Conservation (phyloP, 2,797 vertebrate species). For the Bufotes viridis region DNA sequence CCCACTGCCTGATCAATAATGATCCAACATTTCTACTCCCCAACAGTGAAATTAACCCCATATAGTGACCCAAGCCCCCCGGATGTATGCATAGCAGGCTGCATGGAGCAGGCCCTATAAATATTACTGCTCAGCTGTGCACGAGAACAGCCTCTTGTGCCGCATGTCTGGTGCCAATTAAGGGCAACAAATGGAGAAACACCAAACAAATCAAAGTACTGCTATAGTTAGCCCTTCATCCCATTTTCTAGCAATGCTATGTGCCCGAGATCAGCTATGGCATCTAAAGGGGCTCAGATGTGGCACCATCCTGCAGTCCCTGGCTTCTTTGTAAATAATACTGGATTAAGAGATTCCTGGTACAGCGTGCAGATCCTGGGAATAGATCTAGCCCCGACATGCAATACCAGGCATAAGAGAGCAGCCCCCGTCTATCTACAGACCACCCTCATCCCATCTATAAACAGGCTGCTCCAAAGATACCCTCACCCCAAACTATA, state of each 20-base stretch:
- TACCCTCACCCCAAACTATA: no score
- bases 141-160: not conserved
- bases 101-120: not conserved
- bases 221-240: not conserved
- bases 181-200: not conserved
- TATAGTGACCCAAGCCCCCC: no score
- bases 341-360: constrained; percentile 23
- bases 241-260: constrained; percentile 1
- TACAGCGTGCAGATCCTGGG: not conserved
- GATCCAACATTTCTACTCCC: not conserved
- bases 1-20: constrained; percentile 35
- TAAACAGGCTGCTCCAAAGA: no score
- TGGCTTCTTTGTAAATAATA: not conserved
- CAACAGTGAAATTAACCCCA: not conserved
- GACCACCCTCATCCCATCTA: no score
- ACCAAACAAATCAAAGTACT: not conserved
- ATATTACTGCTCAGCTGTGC: not conserved
- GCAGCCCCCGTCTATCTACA: not conserved
- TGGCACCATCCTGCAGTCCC: not conserved
- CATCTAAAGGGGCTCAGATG: not conserved
- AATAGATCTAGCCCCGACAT: constrained; percentile 6
- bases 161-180: constrained; percentile 1
- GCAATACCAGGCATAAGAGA: not conserved
- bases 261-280: not conserved
- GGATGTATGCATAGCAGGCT: no score